Evolutionary conservation across 2,888 invertebrate genomes (phyloP), one percentile per base, ranked within the genome.

Genomic region (Andricus curvator): DNA sequence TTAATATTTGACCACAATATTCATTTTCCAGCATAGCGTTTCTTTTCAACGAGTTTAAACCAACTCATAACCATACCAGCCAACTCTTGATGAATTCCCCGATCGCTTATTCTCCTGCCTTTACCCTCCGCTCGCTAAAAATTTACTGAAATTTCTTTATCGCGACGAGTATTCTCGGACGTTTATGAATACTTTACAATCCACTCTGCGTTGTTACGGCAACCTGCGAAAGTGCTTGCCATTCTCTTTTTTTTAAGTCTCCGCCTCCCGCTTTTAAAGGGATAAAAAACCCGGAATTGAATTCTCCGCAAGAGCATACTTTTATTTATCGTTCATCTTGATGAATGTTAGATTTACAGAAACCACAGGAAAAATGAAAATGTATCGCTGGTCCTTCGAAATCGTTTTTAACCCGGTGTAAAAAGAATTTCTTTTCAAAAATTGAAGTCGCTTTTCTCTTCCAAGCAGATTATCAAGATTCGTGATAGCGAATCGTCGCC

Each of bases 151-250:
- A 56, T 74, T 74, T 74, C 56, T 74, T 56, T 74, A 74, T 74
- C 74, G 56, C 70, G 25, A 51, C 70, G 70, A 51, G 70, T 68
- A 68, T 68, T 70, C 70, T 70, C 51, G 70, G 70, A 70, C 70
- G 70, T 70, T 70, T 70, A 70, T 70, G 70, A 70, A 70, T 70
- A 70, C 25, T 70, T 70, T 70, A 70, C 70, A 51, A 70, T 70
- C 70, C 70, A 51, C 70, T 70, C 70, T 29, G 70, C 20, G 48
- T 51, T 70, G 70, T 70, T 70, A 70, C 70, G 70, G 70, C 51
- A 70, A 70, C 70, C 70, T 70, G 70, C 70, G 22, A 70, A 70
- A 70, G 48, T 68, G 68, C 68, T 68, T 68, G 68, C 11, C 70
- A 70, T 74, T 74, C 74, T 56, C 74, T 74, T 74, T 37, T 33